These are phyloP conservation scores for Asobara japonica DNA, from an alignment of 1,140 invertebrate species.

Conservation along the genomic window DNA sequence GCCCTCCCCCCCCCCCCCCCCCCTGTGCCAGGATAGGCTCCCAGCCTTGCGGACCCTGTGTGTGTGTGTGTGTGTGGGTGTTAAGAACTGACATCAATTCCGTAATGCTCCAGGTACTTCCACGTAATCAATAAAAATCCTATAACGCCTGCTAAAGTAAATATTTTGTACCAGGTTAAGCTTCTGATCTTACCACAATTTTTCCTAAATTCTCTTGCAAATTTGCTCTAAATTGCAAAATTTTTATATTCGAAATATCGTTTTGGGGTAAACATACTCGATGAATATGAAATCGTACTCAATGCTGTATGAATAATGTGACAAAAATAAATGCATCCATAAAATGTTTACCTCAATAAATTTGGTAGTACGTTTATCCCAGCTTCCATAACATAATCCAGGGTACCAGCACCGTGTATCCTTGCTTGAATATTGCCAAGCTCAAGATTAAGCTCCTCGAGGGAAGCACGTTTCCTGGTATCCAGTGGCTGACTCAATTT, in stretches of 20 bases:
- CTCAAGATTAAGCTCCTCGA: conserved; percentile 80
- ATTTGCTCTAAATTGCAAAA: neutral
- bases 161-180: too few species aligned
- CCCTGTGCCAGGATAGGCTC: too few species aligned
- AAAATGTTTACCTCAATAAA: conserved; percentile 69
- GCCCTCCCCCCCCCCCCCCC: too few species aligned
- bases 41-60: too few species aligned
- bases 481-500: conserved; percentile 80
- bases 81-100: too few species aligned
- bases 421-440: conserved; percentile 83
- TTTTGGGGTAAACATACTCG: neutral
- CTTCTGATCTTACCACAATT: too few species aligned
- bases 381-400: conserved; percentile 83
- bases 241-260: neutral
- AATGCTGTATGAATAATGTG: neutral
- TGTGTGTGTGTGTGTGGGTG: too few species aligned
- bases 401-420: conserved; percentile 78
- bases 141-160: too few species aligned
- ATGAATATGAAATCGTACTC: neutral
- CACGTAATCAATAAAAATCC: too few species aligned
- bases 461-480: conserved; percentile 74
- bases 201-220: too few species aligned
- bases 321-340: conserved; percentile 18
- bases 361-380: conserved; percentile 83
- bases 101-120: too few species aligned